These are phyloP conservation scores for Drosophila murphyi DNA, from an alignment of 1,140 invertebrate genomes.

Conservation along the genomic window DNA sequence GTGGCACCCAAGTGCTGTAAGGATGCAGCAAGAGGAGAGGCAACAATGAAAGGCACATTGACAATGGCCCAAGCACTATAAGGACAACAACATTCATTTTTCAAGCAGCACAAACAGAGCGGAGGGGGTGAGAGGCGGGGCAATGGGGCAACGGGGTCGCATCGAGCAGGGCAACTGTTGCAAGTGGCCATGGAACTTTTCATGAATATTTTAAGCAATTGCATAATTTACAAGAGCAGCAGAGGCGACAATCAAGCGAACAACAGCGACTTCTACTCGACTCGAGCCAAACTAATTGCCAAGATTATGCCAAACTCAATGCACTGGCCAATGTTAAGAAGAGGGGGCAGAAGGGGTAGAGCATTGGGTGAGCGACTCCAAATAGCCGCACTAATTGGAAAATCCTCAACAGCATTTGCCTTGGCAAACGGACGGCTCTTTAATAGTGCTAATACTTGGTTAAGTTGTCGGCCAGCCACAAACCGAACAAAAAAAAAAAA, in stretches of 20 bases:
- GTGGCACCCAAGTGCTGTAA: conserved; percentile 39
- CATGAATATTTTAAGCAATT: conserved; percentile 53
- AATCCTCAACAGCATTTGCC: conserved; percentile 50
- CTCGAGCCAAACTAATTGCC: conserved; percentile 38
- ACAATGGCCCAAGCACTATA: conserved; percentile 47
- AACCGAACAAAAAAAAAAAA: conserved; percentile 13
- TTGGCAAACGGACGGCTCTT: conserved; percentile 16
- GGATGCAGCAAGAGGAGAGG: conserved; percentile 7
- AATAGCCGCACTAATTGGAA: conserved; percentile 65
- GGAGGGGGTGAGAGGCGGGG: conserved; percentile 14
- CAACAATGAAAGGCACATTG: conserved; percentile 51
- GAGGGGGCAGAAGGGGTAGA: not conserved
- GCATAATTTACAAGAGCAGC: conserved; percentile 31
- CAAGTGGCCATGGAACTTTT: conserved; percentile 18
- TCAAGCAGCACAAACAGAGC: conserved; percentile 26
- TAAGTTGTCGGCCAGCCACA: conserved; percentile 45
- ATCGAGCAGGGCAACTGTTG: conserved; percentile 21
- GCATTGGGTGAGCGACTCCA: not conserved
- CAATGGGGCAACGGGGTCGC: conserved; percentile 1
- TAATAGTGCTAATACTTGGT: conserved; percentile 59
- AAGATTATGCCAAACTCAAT: conserved; percentile 31
- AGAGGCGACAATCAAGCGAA: conserved; percentile 8
- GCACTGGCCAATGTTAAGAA: not conserved
- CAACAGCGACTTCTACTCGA: conserved; percentile 11
- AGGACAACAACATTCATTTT: conserved; percentile 47